These are phyloP conservation scores for Parapristionchus giblindavisi DNA, from an alignment of 2,888 invertebrate genomes.

Conservation along the genomic window DNA sequence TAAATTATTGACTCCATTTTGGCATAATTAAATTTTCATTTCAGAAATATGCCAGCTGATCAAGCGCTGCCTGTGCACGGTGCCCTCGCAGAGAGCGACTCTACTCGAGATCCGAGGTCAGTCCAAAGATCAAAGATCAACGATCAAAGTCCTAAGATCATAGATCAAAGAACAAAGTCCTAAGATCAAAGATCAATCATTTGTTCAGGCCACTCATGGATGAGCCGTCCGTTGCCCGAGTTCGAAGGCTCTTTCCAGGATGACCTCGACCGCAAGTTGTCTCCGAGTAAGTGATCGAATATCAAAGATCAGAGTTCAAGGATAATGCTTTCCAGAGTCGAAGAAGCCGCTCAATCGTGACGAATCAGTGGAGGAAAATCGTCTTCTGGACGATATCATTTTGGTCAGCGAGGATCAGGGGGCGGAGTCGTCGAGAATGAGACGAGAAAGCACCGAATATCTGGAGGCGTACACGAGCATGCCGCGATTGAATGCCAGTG, in stretches of 20 bases:
- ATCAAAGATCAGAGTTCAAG: slow-evolving; percentile 3
- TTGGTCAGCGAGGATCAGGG: neutral
- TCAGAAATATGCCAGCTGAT: slow-evolving; percentile 50
- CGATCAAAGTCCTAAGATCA: neutral
- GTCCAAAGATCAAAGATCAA: slow-evolving; percentile 2
- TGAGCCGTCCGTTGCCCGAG: slow-evolving; percentile 41
- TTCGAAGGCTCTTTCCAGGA: slow-evolving; percentile 48
- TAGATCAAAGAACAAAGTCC: slow-evolving; percentile 43
- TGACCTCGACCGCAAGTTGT: slow-evolving; percentile 45
- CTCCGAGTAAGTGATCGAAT: slow-evolving; percentile 35
- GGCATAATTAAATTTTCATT: neutral
- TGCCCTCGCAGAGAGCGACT: slow-evolving; percentile 46
- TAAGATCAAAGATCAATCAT: slow-evolving; percentile 27
- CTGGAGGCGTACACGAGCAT: slow-evolving; percentile 26
- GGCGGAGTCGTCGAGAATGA: neutral
- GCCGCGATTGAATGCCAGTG: slow-evolving; percentile 27
- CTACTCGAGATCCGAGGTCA: slow-evolving; percentile 34
- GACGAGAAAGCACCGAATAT: slow-evolving; percentile 26
- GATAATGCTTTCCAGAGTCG: slow-evolving; percentile 10
- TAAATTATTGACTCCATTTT: no score
- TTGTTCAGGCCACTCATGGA: slow-evolving; percentile 47
- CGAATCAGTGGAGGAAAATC: slow-evolving; percentile 30
- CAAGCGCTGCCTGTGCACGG: slow-evolving; percentile 55
- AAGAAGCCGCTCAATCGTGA: neutral
- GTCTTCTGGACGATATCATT: slow-evolving; percentile 14